A percentile compares a stretch with the other conserved stretches of the same genome.
Conservation (phyloP, 2,113 vertebrate genomes). For the Tachysurus fulvidraco region DNA sequence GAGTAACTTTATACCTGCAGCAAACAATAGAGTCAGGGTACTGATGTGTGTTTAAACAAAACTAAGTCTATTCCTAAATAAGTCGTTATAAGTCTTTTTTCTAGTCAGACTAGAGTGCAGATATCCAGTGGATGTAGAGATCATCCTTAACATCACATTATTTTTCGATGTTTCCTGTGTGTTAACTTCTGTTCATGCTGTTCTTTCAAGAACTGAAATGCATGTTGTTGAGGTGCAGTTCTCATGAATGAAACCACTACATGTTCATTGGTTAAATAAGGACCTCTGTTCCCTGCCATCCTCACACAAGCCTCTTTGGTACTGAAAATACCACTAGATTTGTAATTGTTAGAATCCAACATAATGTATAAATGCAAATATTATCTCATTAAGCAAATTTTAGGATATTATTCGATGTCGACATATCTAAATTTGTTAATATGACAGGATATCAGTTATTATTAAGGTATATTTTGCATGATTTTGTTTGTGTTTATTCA, state of each 20-base stretch:
- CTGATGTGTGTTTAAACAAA: neutral
- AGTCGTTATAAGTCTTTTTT: neutral
- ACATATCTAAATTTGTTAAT: neutral
- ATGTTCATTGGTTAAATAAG: constrained; percentile 50
- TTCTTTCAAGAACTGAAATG: neutral
- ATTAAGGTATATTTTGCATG: neutral
- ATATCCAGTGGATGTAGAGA: neutral
- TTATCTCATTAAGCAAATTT: neutral
- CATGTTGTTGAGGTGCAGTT: neutral
- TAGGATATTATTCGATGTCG: neutral
- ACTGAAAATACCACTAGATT: neutral
- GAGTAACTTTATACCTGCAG: neutral
- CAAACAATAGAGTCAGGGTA: neutral
- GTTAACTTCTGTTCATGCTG: neutral
- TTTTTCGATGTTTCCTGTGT: neutral
- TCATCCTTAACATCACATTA: neutral
- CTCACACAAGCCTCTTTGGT: constrained; percentile 37
- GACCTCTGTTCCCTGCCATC: constrained; percentile 61
- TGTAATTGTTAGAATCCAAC: neutral
- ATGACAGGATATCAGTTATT: neutral
- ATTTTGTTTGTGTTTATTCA: neutral
- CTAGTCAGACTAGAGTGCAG: neutral
- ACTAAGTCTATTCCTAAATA: neutral
- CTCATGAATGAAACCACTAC: neutral
- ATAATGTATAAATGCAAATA: neutral